A percentile compares a stretch with the other conserved stretches of the same genome.
These are phyloP conservation scores for Trichogramma pretiosum DNA, from an alignment of 1,140 invertebrate genomes.

Conservation along the genomic window DNA sequence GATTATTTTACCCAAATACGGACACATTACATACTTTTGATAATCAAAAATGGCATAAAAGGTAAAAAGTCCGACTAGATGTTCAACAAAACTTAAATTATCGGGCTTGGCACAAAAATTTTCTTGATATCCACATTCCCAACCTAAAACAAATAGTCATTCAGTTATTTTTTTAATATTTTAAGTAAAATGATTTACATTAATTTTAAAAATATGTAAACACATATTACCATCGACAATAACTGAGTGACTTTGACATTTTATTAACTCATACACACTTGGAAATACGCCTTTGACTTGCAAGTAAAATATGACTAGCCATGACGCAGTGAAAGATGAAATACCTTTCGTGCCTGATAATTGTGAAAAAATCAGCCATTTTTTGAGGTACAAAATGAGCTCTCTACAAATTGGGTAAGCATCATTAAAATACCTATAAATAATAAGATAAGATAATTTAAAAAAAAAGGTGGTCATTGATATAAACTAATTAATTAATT, in stretches of 20 bases:
- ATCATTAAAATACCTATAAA: slow-evolving; percentile 6
- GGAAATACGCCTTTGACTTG: slow-evolving; percentile 21
- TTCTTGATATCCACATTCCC: background rate
- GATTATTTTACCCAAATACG: slow-evolving; percentile 35
- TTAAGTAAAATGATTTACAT: background rate
- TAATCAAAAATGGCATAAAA: slow-evolving; percentile 45
- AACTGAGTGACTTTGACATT: slow-evolving; percentile 1
- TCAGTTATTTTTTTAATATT: background rate
- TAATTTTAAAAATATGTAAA: background rate
- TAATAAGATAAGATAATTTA: background rate
- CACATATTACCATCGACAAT: slow-evolving; percentile 18
- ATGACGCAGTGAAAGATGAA: slow-evolving; percentile 18
- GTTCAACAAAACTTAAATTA: slow-evolving; percentile 27
- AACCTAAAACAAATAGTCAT: background rate
- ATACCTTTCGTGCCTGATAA: slow-evolving; percentile 12
- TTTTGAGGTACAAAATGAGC: slow-evolving; percentile 39
- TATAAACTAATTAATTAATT: background rate
- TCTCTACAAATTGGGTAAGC: slow-evolving; percentile 25
- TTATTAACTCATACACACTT: slow-evolving; percentile 21
- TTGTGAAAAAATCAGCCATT: slow-evolving; percentile 33
- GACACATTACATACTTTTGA: slow-evolving; percentile 39
- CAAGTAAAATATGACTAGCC: slow-evolving; percentile 26
- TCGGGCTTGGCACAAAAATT: background rate
- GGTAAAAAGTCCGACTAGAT: slow-evolving; percentile 44
- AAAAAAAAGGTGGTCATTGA: background rate